Base-by-base conservation (phyloP, 1,140 invertebrate species). In the Linepithema humile region DNA sequence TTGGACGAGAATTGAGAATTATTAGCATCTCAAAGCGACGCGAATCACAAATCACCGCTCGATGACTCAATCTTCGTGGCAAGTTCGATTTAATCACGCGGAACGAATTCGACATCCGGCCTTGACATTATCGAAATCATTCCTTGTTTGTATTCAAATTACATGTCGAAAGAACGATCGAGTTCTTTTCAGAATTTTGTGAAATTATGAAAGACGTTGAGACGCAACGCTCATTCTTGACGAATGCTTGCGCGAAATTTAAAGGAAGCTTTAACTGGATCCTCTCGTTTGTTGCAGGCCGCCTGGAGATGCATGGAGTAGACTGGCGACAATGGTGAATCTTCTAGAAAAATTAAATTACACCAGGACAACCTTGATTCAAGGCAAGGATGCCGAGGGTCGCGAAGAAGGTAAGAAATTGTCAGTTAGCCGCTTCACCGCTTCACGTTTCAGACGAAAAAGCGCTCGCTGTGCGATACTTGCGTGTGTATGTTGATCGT, bases 271-370 rank as follows among this genome's bases (percentile, higher is more conserved):
- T 45, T 23, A 69, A 69, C 10, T 69, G 17, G 48, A 78, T 29
- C 17, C 1, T 55, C 15, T 69, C 3, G 91, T 91, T 91, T 93
- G 87, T 93, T 95, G 45, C 94, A 98, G 97, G 74, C 95, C 95
- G 38, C 94, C 96, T 64, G 96, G 96, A 82, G 97, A 98, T 93
- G 96, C 97, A 1, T 98, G 97, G 97, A 96, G 95, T 85, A 95
- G 96, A 91, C 93, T 98, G 57, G 97, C 97, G 17, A 95, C 96
- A 35, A 94, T 98, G 83, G 97, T 98, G 91, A 97, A 97, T 90
- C 95, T 96, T 53, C 92, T 97, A 83, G 96, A 97, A 92, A 95
- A 95, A 89, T 93, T 97, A 35, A 95, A 96, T 85, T 95, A 96
- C 86, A 95, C 95, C 80, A 92, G 94, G 69, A 84, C 91, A 80